Evolutionary conservation across 2,113 vertebrate species (phyloP).

Genomic region (Conger conger): DNA sequence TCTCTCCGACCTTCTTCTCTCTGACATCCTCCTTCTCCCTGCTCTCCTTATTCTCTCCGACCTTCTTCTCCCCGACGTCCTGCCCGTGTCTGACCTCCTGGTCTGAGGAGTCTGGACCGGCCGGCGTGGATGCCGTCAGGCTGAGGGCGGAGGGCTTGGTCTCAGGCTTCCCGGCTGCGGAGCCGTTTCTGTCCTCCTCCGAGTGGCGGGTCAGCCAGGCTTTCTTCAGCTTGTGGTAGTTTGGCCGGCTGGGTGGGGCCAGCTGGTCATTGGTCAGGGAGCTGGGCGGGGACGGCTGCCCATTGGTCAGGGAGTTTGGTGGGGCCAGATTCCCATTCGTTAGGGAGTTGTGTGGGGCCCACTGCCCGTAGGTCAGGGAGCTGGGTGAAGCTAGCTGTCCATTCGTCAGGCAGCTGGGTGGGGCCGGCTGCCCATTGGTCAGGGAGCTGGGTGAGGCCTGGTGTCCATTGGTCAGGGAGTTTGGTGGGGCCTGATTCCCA

Average conservation of each 20-base stretch:
- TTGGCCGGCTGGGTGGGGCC: slow-evolving; percentile 76
- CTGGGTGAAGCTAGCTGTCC: too few relatives aligned
- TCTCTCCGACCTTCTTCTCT: too few relatives aligned
- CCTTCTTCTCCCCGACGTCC: too few relatives aligned
- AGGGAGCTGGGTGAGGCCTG: not conserved
- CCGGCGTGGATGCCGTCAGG: slow-evolving; percentile 80
- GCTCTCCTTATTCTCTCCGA: too few relatives aligned
- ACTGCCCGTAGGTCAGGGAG: too few relatives aligned
- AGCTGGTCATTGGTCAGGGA: slow-evolving; percentile 72
- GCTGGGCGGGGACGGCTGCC: slow-evolving; percentile 54
- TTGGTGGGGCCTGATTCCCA: slow-evolving; percentile 50
- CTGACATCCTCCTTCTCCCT: too few relatives aligned
- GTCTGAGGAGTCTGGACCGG: slow-evolving; percentile 71
- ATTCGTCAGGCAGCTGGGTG: too few relatives aligned
- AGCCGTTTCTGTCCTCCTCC: slow-evolving; percentile 92
- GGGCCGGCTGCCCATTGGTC: not conserved
- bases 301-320: too few relatives aligned
- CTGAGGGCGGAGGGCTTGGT: slow-evolving; percentile 89
- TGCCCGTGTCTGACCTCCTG: slow-evolving; percentile 35
- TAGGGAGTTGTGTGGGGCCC: too few relatives aligned
- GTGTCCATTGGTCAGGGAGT: slow-evolving; percentile 66
- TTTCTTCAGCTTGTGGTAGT: slow-evolving; percentile 98
- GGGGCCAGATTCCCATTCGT: too few relatives aligned
- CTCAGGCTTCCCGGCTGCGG: slow-evolving; percentile 85
- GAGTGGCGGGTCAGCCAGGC: slow-evolving; percentile 98